Evolutionary conservation across 2,113 vertebrate species (phyloP).

Genomic region (Nothoprocta pentlandii): DNA sequence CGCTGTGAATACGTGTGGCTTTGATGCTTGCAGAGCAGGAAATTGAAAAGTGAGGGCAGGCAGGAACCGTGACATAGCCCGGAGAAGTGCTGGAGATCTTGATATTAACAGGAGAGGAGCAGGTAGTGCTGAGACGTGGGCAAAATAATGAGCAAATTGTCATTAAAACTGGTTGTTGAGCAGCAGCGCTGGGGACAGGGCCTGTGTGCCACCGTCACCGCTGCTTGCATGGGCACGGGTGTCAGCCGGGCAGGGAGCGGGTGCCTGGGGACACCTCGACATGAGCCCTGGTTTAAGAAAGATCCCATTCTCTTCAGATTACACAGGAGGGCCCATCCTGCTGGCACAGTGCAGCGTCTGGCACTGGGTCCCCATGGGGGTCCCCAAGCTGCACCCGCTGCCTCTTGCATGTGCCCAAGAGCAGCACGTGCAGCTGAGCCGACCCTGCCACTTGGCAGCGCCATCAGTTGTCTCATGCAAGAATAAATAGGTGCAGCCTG

Average conservation of each 20-base stretch:
- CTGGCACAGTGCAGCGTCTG: rapidly evolving
- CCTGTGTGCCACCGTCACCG: not conserved
- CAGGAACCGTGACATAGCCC: rapidly evolving
- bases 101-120: rapidly evolving
- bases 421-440: rapidly evolving
- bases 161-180: not conserved
- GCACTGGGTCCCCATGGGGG: not conserved
- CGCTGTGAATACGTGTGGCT: rapidly evolving
- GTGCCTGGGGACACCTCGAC: not conserved
- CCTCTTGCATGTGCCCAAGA: no score
- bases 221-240: no score
- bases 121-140: not conserved
- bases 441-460: rapidly evolving
- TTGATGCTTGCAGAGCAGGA: not conserved
- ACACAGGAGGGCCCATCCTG: rapidly evolving
- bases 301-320: not conserved
- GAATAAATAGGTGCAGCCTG: not conserved
- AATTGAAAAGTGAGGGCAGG: not conserved
- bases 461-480: not conserved
- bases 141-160: no score
- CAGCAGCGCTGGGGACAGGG: not conserved
- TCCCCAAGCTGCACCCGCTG: no score
- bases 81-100: rapidly evolving
- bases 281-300: rapidly evolving
- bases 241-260: no score